Base-by-base conservation (phyloP, 2,888 invertebrate genomes). In the Nephrotoma flavescens region DNA sequence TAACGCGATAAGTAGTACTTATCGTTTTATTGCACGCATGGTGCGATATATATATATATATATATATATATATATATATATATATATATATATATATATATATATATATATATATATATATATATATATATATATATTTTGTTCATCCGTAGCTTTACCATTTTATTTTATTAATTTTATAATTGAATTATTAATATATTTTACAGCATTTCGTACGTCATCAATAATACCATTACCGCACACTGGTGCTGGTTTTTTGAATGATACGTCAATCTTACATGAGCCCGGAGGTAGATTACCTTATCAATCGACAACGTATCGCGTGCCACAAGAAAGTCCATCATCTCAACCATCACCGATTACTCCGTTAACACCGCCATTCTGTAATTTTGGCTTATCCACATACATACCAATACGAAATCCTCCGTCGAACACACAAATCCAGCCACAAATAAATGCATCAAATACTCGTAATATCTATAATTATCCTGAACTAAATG, bases 261-360 rank as follows among this genome's bases (percentile, higher is more conserved):
- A 86, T 3, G 89, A 90, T 89, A 89, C 90, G 87, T 89, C 90
- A 42, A 91, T 92, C 15, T 91, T 92, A 89, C 90, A 90, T 3
- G 91, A 92, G 88, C 91, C 91, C 45, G 89, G 90, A 90, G 91
- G 91, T 88, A 89, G 90, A 88, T 91, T 91, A 87, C 91, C 91
- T 4, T 71, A 31, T 71, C 71, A 71, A 2, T 90, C 90, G 87
- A 89, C 91, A 86, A 47, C 86, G 19, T 89, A 89, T 87, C 87
- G 89, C 31, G 86, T 88, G 71, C 89, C 90, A 2, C 90, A 91
- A 87, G 88, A 90, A 87, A 91, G 91, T 83, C 91, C 91, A 42
- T 91, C 92, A 4, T 91, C 92, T 0, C 91, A 91, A 88, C 91
- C 91, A 52, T 91, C 91, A n/a, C 91, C 52, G n/a, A 9, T 41